Evolutionary conservation across 2,113 vertebrate genomes (phyloP), one percentile per base, ranked within the genome.

Genomic region (Sander vitreus): DNA sequence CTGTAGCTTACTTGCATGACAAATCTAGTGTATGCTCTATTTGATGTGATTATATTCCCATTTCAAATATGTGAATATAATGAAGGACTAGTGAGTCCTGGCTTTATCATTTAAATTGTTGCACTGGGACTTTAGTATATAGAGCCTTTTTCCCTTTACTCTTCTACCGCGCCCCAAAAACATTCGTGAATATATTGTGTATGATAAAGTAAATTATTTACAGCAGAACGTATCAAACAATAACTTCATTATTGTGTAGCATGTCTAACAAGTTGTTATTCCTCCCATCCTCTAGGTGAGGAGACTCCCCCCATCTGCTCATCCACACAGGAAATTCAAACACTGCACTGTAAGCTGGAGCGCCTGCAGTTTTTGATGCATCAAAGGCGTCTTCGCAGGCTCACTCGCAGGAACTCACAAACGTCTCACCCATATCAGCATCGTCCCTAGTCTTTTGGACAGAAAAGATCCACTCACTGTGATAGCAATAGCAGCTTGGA

Each of bases 311-410:
- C 94, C 76, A 92, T 93, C 47, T 95, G 96, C 91, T 96, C 96
- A 6, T 36, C 75, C 33, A 79, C 71, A 27, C 80, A 89, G 0
- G 97, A 99, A 88, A 97, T 98, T 90, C 94, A 96, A 0, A 96
- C 96, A 1, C 95, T 96, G 0, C 97, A 97, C 55, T 96, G 96
- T 91, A 99, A 99, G 86, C 96, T 99, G 36, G 96, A 99, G 86
- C 96, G 94, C 1, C 95, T 99, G 43, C 97, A 97, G 95, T 92
- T 97, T 58, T 88, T 98, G 73, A 95, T 99, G 93, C 96, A 97
- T 91, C 97, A 97, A 92, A 95, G 96, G 62, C 94, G 96, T 27
- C 93, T 97, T 36, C 96, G 96, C 30, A 93, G 96, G 60, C 96
- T 96, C 91, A 96, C 96, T 0, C 94, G 96, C 3, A 88, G 97